Percentiles rank a stretch among this genome's conserved stretches.
Conservation (phyloP, 1,140 invertebrate genomes). For the Asbolus verrucosus region DNA sequence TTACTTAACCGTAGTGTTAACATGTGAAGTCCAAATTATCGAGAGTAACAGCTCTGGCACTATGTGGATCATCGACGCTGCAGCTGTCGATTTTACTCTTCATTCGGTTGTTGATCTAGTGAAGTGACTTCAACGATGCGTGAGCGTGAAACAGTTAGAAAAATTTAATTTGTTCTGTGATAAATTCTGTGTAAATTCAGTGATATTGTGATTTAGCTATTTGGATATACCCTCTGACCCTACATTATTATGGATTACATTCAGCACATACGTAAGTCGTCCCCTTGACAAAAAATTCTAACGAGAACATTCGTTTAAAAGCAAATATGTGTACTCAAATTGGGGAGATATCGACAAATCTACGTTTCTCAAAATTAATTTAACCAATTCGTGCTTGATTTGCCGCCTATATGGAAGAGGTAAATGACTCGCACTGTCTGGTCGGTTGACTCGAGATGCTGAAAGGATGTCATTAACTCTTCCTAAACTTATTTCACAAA, state of each 20-base stretch:
- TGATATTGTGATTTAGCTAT: slow-evolving; percentile 18
- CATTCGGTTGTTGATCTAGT: neutral
- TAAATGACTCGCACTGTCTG: slow-evolving; percentile 27
- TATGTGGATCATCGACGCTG: slow-evolving; percentile 18
- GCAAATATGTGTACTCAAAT: too few relatives aligned
- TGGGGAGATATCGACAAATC: too few relatives aligned
- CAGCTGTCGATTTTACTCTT: slow-evolving; percentile 1
- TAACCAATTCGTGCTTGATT: slow-evolving; percentile 12
- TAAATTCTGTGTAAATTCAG: slow-evolving; percentile 20
- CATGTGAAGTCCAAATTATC: slow-evolving; percentile 4
- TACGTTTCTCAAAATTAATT: slow-evolving; percentile 14
- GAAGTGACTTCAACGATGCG: slow-evolving; percentile 35
- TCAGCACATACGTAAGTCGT: slow-evolving; percentile 19
- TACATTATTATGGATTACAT: slow-evolving; percentile 17
- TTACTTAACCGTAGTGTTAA: slow-evolving; percentile 5
- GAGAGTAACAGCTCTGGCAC: slow-evolving; percentile 9
- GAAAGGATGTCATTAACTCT: slow-evolving; percentile 1
- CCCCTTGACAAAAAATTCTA: too few relatives aligned
- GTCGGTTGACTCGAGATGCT: slow-evolving; percentile 32
- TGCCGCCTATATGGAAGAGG: slow-evolving; percentile 23
- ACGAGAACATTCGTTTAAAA: neutral
- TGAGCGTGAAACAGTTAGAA: slow-evolving; percentile 29
- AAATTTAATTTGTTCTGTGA: slow-evolving; percentile 20
- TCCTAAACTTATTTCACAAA: too few relatives aligned
- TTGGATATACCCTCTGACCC: neutral